Evolutionary conservation across 2,113 vertebrate species (phyloP), one percentile per base, ranked within the genome.

Genomic region (Himantopus leucocephalus): DNA sequence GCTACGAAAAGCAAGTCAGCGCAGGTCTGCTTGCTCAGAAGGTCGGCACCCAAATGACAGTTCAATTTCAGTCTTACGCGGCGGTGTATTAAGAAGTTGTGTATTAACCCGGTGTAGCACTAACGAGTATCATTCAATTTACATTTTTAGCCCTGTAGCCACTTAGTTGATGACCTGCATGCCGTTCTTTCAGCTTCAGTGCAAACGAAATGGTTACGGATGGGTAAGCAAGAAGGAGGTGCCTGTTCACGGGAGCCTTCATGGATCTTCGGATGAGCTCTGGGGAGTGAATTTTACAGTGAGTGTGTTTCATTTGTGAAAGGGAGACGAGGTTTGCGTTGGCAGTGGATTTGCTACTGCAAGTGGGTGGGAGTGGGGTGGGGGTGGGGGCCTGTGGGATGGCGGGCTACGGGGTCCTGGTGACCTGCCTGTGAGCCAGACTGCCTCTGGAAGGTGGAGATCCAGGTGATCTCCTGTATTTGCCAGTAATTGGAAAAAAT

Each of bases 311-410:
- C 3, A 2, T 39, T 64, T 23, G 2, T 53, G 39, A 35, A 62
- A 62, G 41, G 30, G 64, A 85, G 58, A 4, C 0, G 5, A 52
- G 72, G 14, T 77, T 20, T 62, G 67, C 6, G 23, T 24, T 85
- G 22, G 39, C 35, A 9, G 17, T 15, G 27, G 74, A 63, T 32
- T 53, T 43, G 15, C 47, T 75, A 14, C 73, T 68, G 34, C 18
- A 5, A 2, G 17, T 15, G 47, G 8, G 29, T 67, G 8, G 52
- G 34, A 55, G 2, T 18, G 41, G n/a, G 13, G 10, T 39, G 32
- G 26, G 26, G 3, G 0, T 67, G 37, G 27, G 12, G 71, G 41
- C 24, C 45, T 0, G 0, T 64, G 76, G 52, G n/a, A 35, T 41
- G 29, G 27, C 1, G 6, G 47, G 7, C 8, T 23, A 4, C 60